Base-by-base conservation (phyloP, 2,888 invertebrate genomes). In the Diploptera punctata region DNA sequence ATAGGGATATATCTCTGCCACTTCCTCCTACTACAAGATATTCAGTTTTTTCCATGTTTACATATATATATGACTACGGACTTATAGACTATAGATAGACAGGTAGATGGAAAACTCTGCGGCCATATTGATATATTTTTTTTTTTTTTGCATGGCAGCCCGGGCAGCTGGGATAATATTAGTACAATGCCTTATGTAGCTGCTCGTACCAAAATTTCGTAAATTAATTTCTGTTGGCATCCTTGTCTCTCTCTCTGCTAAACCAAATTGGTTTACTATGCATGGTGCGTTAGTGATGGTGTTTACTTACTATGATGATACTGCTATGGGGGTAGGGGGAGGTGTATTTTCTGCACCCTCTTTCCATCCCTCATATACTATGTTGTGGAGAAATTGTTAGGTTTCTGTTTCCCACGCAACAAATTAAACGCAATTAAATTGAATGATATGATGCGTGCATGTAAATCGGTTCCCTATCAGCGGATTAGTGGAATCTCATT, bases 401-500 rank as follows among this genome's bases (percentile, higher is more conserved):
- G 19, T 52, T 52, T 52, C 52, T 2, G 33, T 21, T 47, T 65
- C 65, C 65, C 65, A 65, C 47, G 47, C 44, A 47, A 26, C 47
- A 65, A 44, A 65, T 65, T 44, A 65, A 65, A 65, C 47, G 47
- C 44, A 65, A 65, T 65, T 65, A 65, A 65, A 29, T 47, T 47
- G 65, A 47, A 62, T 43, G 62, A 43, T 24, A 62, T 62, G 62
- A 62, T 52, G 21, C 52, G 13, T 52, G 24, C 52, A 52, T 52
- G 24, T 24, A 52, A 52, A 52, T 52, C 24, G 16, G 13, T 21
- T 13, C 24, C 21, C 24, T 52, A 21, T 52, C 29, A 57, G n/a
- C n/a, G n/a, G 57, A 57, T 57, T 57, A 57, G 29, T 2, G 57
- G 29, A 2, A 57, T 3, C 33, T 10, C 33, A 33, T 33, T 7